These are phyloP conservation scores for Ciconia maguari DNA, from an alignment of 2,113 vertebrate species.

Conservation along the genomic window DNA sequence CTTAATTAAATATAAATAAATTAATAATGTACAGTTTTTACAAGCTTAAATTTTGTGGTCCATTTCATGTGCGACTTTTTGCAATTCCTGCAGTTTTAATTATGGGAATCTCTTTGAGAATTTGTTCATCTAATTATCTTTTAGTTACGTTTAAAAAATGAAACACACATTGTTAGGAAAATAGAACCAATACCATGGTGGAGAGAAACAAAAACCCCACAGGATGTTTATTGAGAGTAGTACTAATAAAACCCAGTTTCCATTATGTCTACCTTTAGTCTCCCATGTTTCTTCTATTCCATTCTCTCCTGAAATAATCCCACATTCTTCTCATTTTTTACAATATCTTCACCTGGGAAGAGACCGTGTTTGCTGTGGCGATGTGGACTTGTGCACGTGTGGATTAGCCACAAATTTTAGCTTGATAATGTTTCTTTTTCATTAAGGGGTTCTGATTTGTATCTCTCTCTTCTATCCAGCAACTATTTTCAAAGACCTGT, in stretches of 20 bases:
- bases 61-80: not conserved
- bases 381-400: not conserved
- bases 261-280: not conserved
- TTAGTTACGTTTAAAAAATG: not conserved
- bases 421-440: not conserved
- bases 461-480: not conserved
- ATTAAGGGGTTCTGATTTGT: not conserved
- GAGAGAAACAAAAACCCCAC: not conserved
- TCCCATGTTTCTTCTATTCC: not conserved
- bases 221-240: not conserved
- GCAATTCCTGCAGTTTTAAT: slow-evolving; percentile 3
- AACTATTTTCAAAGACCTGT: not conserved
- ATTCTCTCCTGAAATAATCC: not conserved
- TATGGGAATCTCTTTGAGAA: not conserved
- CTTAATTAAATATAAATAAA: slow-evolving; percentile 13
- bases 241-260: not conserved
- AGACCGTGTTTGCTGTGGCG: not conserved
- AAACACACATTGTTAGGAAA: not conserved
- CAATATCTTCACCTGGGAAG: not conserved
- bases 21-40: not conserved
- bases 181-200: not conserved
- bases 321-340: not conserved
- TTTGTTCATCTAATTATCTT: not conserved
- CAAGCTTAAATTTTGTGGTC: not conserved
- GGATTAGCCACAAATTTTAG: not conserved